Base-by-base conservation (phyloP, 2,113 vertebrate species). In the Anarrhichthys ocellatus region DNA sequence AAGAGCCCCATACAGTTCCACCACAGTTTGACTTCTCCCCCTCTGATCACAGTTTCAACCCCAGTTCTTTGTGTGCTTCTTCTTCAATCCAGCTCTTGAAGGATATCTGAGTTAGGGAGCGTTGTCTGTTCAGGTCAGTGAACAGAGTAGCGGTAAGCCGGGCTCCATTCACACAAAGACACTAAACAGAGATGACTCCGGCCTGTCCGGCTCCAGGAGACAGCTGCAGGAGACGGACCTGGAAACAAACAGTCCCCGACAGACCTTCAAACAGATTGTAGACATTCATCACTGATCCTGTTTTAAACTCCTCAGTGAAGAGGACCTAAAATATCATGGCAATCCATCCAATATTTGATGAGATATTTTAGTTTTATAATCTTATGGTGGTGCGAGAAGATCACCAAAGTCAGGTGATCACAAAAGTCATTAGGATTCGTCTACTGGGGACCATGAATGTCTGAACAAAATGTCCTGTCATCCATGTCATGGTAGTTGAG, bases 131-230 rank as follows among this genome's bases (percentile, higher is more conserved):
- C 38, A 75, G 72, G 71, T 77, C 24, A 50, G 46, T 20, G 52
- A 68, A 52, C 48, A 50, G 2, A 20, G 18, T 5, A 70, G 50
- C 42, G 71, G 27, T 29, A 18, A 61, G 4, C 48, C 48, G 20
- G 18, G 48, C 17, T 20, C 74, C 14, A 56, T 85, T 95, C 96
- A 97, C 88, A 96, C 96, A 94, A 97, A 97, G 84, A 97, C 88
- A n/a, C 96, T 97, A 85, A 97, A 97, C 86, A 98, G 96, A 77
- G 96, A 97, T 85, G 97, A 97, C 87, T 97, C 96, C 0, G 97
- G 95, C 88, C 17, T 6, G 48, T 18, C 18, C 48, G 18, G 48
- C 50, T 98, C 96, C 74, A 98, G 95, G 84, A 98, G 91, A 84
- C 97, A 96, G 18, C 50, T 98, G 96, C 74, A 98, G 95, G 84